Evolutionary conservation across 1,140 invertebrate species (phyloP).

Genomic region (Matsumurasca onukii): DNA sequence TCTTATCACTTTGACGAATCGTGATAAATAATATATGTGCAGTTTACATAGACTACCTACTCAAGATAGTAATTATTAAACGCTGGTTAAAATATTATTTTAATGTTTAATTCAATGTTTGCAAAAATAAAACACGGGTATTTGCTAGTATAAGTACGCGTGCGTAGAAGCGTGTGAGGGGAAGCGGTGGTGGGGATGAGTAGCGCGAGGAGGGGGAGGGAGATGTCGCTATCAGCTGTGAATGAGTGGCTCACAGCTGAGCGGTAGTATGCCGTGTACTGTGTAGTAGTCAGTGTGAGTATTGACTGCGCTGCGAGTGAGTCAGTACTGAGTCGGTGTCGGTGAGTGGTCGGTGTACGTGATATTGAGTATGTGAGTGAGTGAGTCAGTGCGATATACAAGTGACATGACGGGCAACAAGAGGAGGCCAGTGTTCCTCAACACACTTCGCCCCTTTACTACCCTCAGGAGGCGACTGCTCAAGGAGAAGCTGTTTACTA

Average conservation of each 20-base stretch:
- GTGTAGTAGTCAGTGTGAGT: not conserved
- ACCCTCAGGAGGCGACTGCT: constrained; percentile 54
- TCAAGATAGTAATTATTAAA: no score
- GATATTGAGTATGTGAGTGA: not conserved
- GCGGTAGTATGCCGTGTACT: not conserved
- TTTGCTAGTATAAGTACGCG: no score
- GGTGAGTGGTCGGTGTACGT: not conserved
- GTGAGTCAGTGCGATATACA: not conserved
- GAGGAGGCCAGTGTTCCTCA: constrained; percentile 18
- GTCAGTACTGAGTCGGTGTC: not conserved
- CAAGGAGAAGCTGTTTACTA: constrained; percentile 58
- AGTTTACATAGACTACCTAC: no score
- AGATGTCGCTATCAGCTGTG: not conserved
- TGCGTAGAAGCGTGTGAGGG: no score
- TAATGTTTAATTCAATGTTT: no score
- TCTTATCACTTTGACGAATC: no score
- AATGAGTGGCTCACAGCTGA: not conserved
- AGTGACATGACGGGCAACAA: constrained; percentile 22
- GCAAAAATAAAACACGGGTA: no score
- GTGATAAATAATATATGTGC: no score
- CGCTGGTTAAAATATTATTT: no score
- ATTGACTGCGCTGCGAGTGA: not conserved
- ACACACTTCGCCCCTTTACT: constrained; percentile 27
- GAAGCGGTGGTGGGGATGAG: no score
- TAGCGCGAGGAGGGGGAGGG: not conserved